Evolutionary conservation across 2,888 invertebrate genomes (phyloP), one percentile per base, ranked within the genome.

Genomic region (Atrina japonica): DNA sequence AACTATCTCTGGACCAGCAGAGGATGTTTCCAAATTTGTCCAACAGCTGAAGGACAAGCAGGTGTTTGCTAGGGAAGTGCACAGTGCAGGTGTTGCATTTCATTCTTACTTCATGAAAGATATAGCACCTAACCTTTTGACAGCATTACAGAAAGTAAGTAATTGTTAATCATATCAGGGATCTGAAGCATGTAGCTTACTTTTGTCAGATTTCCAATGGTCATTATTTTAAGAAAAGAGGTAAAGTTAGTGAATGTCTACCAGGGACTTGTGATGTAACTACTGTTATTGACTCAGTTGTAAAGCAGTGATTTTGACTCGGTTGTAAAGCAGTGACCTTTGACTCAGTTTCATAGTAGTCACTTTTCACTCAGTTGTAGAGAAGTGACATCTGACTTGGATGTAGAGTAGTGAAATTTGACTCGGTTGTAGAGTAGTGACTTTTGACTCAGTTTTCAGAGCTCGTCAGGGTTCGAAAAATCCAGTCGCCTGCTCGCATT

Each of bases 1-100:
- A 9, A 97, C 98, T n/a, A 92, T 99, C 77, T 98, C 98, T 5
- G 99, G 98, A 0, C 96, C 96, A 0, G 93, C 93, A 41, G 93
- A 86, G 0, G 74, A 73, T 2, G 85, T 90, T 11, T 59, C 77
- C 2, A 55, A 78, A 21, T 90, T 90, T 80, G 88, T 90, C 3
- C 70, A 76, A 18, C 72, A 88, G 63, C 79, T 90, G 29, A 85
- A 88, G 68, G 80, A 75, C 3, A 83, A 86, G 72, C 85, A 85
- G 5, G 75, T 89, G 3, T 90, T 90, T 83, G 89, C 88, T 3
- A 83, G 85, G 61, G 88, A 88, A 66, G 89, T 90, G 3, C 83
- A 87, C 50, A 87, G 87, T 66, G 86, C 87, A 18, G 88, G 88
- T 11, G 88, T 89, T 0, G 90, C 90, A 7, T 90, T 90, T 80